Percentiles rank a stretch among this genome's conserved stretches.
phyloP scores from a whole-genome alignment of 1,140 invertebrate species.

The Grapholita molesta region DNA sequence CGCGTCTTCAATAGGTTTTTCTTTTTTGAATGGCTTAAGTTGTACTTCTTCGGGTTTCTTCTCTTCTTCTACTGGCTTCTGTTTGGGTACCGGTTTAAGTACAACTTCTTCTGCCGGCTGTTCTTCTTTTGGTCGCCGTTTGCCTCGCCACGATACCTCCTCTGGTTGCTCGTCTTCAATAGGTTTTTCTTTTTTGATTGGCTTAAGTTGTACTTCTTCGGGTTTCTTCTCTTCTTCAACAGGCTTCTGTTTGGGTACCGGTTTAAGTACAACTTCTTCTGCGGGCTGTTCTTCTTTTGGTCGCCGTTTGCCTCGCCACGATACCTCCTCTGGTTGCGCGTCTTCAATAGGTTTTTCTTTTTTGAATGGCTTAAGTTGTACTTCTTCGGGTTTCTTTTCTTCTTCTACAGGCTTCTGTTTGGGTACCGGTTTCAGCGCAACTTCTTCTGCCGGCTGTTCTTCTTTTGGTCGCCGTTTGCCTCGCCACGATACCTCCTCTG shows the following conservation, averaged over 20 bases:
- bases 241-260: background rate
- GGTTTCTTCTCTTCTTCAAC: background rate
- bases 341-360: too few relatives aligned
- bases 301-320: background rate
- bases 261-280: constrained; percentile 7
- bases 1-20: background rate
- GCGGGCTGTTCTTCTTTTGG: constrained; percentile 23
- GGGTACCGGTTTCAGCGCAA: constrained; percentile 54
- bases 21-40: constrained; percentile 47
- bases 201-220: background rate
- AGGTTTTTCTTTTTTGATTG: background rate
- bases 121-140: constrained; percentile 13
- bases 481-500: background rate
- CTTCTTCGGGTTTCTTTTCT: constrained; percentile 10
- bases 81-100: constrained; percentile 38
- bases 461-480: constrained; percentile 1
- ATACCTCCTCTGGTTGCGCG: too few relatives aligned
- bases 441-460: constrained; percentile 15
- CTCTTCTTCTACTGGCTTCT: constrained; percentile 54
- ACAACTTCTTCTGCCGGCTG: constrained; percentile 10
- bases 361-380: background rate
- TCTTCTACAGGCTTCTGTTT: constrained; percentile 15
- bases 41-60: constrained; percentile 53
- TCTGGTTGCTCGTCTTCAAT: background rate
- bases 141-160: background rate